Conservation (phyloP, 2,797 vertebrate species). For the Telmatherina bonti region DNA sequence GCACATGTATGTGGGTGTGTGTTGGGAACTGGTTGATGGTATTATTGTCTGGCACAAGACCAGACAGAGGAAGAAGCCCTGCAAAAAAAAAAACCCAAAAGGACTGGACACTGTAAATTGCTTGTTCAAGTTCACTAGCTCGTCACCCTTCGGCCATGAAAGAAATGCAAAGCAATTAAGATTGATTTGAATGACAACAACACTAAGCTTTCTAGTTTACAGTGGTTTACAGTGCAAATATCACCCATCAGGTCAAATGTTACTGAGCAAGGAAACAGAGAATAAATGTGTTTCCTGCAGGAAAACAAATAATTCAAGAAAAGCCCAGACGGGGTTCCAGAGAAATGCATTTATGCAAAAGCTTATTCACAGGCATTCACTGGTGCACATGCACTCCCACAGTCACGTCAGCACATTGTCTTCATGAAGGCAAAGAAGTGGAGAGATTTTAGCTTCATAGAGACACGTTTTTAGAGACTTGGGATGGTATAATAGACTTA, state of each 20-base stretch:
- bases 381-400: slow-evolving; percentile 29
- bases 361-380: slow-evolving; percentile 32
- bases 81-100: slow-evolving; percentile 22
- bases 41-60: slow-evolving; percentile 46
- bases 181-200: slow-evolving; percentile 70
- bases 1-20: slow-evolving; percentile 22
- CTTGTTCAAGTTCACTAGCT: slow-evolving; percentile 51
- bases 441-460: slow-evolving; percentile 37
- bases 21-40: slow-evolving; percentile 42
- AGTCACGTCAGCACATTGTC: slow-evolving; percentile 20
- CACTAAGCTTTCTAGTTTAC: slow-evolving; percentile 54
- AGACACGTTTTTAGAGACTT: slow-evolving; percentile 22
- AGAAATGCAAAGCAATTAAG: slow-evolving; percentile 64
- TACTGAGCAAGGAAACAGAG: slow-evolving; percentile 42
- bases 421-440: slow-evolving; percentile 24
- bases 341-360: slow-evolving; percentile 46
- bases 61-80: slow-evolving; percentile 14
- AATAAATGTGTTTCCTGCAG: slow-evolving; percentile 21
- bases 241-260: slow-evolving; percentile 19
- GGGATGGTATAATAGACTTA: slow-evolving; percentile 22
- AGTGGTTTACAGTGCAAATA: slow-evolving; percentile 47
- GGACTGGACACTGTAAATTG: slow-evolving; percentile 22
- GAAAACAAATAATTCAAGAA: slow-evolving; percentile 33
- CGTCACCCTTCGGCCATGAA: slow-evolving; percentile 37
- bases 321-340: slow-evolving; percentile 4